phyloP scores from a whole-genome alignment of 1,140 invertebrate species.

The Centruroides sculpturatus region DNA sequence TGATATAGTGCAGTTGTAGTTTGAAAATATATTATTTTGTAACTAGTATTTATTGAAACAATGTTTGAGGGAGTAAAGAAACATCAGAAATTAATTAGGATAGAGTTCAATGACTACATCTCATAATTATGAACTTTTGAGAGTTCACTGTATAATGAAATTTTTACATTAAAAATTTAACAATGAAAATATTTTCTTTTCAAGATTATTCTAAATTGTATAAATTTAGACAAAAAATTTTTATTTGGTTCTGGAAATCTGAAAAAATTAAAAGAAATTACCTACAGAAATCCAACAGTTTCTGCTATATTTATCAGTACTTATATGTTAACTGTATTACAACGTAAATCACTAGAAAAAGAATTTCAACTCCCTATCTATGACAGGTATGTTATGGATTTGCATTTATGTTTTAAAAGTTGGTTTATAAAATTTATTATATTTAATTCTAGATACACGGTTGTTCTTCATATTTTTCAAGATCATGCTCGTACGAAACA shows the following conservation, averaged over 20 bases:
- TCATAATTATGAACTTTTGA: too few relatives aligned
- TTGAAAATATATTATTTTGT: too few relatives aligned
- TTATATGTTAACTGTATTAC: constrained; percentile 45
- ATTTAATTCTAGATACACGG: constrained; percentile 39
- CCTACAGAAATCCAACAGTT: constrained; percentile 29
- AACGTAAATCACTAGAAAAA: constrained; percentile 43
- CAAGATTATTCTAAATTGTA: constrained; percentile 36
- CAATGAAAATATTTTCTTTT: constrained; percentile 1
- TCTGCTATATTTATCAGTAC: constrained; percentile 61
- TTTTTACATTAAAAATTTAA: too few relatives aligned
- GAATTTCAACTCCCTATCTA: constrained; percentile 50
- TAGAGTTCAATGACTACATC: too few relatives aligned
- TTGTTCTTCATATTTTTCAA: constrained; percentile 73
- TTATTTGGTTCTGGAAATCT: constrained; percentile 54
- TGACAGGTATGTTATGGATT: constrained; percentile 39
- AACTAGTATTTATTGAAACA: too few relatives aligned
- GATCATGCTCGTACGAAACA: constrained; percentile 61
- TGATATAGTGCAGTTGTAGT: too few relatives aligned
- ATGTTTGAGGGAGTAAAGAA: too few relatives aligned
- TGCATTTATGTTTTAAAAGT: too few relatives aligned
- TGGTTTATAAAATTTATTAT: background rate
- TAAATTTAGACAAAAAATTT: constrained; percentile 38
- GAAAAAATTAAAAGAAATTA: constrained; percentile 35
- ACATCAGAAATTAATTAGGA: too few relatives aligned
- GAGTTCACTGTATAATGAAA: too few relatives aligned